These are phyloP conservation scores for Cyprinella venusta DNA, from an alignment of 2,797 vertebrate species.

Conservation along the genomic window DNA sequence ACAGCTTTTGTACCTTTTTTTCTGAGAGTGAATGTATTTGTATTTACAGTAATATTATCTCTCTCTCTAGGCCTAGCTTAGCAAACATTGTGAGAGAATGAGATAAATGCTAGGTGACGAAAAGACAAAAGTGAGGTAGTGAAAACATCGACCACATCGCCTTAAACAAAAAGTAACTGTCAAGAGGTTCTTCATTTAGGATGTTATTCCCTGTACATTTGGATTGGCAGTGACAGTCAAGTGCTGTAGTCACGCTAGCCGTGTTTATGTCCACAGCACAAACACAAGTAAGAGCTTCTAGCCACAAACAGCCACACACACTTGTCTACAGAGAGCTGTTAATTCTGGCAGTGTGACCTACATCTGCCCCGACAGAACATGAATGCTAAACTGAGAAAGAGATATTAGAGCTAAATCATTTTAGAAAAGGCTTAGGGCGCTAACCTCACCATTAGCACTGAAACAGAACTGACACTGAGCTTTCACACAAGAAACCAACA, in stretches of 20 bases:
- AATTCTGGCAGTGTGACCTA: conserved; percentile 31
- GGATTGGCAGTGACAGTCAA: conserved; percentile 59
- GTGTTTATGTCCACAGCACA: background rate
- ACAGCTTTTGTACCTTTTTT: too few species aligned
- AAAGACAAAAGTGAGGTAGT: background rate
- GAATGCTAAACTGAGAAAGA: conserved; percentile 30
- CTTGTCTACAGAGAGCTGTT: conserved; percentile 19
- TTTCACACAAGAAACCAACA: background rate
- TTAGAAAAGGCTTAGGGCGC: conserved; percentile 30
- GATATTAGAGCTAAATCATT: conserved; percentile 39
- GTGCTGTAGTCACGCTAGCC: background rate
- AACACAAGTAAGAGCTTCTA: conserved; percentile 2
- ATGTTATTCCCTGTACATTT: background rate
- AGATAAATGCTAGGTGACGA: background rate
- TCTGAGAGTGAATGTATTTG: too few species aligned
- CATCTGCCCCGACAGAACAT: conserved; percentile 36
- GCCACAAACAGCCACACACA: background rate
- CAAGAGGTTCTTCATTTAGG: background rate
- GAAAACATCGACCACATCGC: background rate
- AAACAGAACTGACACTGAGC: conserved; percentile 3
- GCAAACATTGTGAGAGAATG: background rate
- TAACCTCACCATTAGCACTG: conserved; percentile 25
- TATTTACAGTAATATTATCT: background rate
- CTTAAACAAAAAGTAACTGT: background rate
- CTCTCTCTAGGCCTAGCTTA: background rate